These are phyloP conservation scores for Apistogramma diplotaenia DNA, from an alignment of 2,113 vertebrate species.

Conservation along the genomic window DNA sequence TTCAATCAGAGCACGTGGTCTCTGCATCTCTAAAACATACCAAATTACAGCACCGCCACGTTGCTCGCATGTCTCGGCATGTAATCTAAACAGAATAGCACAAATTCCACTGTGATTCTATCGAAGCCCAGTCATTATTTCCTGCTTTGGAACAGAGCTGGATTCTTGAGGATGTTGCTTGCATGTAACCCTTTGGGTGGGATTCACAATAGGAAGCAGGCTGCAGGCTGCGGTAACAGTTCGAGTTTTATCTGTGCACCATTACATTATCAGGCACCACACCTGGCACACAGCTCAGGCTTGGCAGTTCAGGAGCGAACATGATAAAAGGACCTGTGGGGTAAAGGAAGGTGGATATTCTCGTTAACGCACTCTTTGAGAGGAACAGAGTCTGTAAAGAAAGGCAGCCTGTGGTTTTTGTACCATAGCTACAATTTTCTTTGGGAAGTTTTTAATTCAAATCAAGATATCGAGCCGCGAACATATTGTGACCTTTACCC, in stretches of 20 bases:
- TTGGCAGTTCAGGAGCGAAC: conserved; percentile 9
- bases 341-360: conserved; percentile 53
- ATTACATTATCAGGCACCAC: conserved; percentile 44
- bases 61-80: conserved; percentile 44
- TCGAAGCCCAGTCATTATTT: conserved; percentile 63
- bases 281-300: conserved; percentile 46
- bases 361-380: conserved; percentile 12
- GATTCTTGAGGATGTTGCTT: conserved; percentile 70
- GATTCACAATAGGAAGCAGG: conserved; percentile 52
- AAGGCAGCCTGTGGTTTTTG: conserved; percentile 11
- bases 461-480: neutral
- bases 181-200: conserved; percentile 55
- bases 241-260: conserved; percentile 46
- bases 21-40: conserved; percentile 4
- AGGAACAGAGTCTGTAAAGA: neutral
- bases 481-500: neutral
- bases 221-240: conserved; percentile 31
- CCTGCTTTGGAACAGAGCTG: conserved; percentile 65
- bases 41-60: conserved; percentile 30
- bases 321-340: conserved; percentile 30
- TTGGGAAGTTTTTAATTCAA: neutral
- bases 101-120: conserved; percentile 49
- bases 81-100: conserved; percentile 60
- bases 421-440: neutral
- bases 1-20: neutral